Base-by-base conservation (phyloP, 1,140 invertebrate genomes). In the Vanessa atalanta region DNA sequence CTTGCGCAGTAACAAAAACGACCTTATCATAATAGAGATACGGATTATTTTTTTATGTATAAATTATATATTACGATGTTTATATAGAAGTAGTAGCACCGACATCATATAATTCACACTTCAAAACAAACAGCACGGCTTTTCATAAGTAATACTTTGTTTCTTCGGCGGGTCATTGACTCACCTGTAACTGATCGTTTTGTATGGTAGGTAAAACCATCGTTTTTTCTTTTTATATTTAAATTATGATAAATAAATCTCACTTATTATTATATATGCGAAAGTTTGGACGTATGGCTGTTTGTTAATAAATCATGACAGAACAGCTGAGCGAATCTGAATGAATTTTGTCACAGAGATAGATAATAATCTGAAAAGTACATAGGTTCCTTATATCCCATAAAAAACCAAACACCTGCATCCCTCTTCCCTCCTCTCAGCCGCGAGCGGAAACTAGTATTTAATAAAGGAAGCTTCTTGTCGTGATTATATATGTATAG, bases 111-210 rank as follows among this genome's bases (percentile, higher is more conserved):
- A 77, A 77, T 77, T 77, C 76, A 77, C 76, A 74, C 76, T 66
- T 68, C 8, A 69, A 65, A 76, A 73, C 70, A 75, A 75, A 75
- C 66, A 37, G 65, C 50, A 64, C 47, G 64, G 55, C 48, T 72
- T 75, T 75, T 75, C 70, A 72, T 72, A 74, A 70, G 75, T 60
- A 70, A 51, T 60, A 70, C 69, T 51, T 63, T 70, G 61, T 75
- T 70, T 72, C 73, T 51, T 73, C 63, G 47, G 14, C 61, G 47
- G 73, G 77, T 78, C 78, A 65, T 68, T 79, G 75, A 81, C 77
- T 73, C 63, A 71, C 65, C 60, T 75, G 61, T 51, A 47, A 37
- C 50, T 60, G 23, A 69, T 69, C 63, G 60, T 37, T 48, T 63
- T 20, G 47, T 48, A 50, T 43, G 37, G 37, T 9, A 43, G 20